Evolutionary conservation across 2,888 invertebrate species (phyloP), one percentile per base, ranked within the genome.

Genomic region (Heliconius erato): DNA sequence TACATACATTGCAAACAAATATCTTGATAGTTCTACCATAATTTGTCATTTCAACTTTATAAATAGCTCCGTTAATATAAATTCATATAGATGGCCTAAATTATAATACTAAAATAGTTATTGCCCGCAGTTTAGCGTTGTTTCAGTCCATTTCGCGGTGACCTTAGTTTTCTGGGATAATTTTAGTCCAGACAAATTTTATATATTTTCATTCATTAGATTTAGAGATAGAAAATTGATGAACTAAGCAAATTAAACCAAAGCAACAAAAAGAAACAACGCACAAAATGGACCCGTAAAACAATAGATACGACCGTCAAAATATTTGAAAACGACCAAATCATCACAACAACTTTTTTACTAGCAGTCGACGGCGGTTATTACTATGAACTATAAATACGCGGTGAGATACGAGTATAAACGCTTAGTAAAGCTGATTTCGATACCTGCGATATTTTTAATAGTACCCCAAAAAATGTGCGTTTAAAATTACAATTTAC

Each of bases 1-100:
- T 95, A 95, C 95, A 95, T 95, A 95, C 95, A 95, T 89, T 90
- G 95, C 94, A 94, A 94, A 94, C 91, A 90, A 94, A 91, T 91
- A 92, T 93, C 91, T 91, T 93, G 92, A 93, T 91, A 82, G 78
- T 79, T 91, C 91, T 95, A 94, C 92, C 63, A 91, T 93, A 94
- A 94, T 95, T 95, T 95, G 94, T 95, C 92, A 94, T 94, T 94
- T 74, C 79, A 88, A 88, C 88, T 91, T 91, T 91, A 94, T 94
- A 95, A 94, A 95, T 94, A 94, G 89, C 87, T 91, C 87, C 91
- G 89, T 89, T 54, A 89, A 91, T 91, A 94, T 94, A 94, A 94
- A 93, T 94, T 94, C 92, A 93, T 93, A 90, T 93, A 90, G 91
- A 93, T 94, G 93, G 92, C 93, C 92, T 94, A 94, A 94, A 94